Conservation (phyloP, 2,113 vertebrate species). For the Pelodiscus sinensis region DNA sequence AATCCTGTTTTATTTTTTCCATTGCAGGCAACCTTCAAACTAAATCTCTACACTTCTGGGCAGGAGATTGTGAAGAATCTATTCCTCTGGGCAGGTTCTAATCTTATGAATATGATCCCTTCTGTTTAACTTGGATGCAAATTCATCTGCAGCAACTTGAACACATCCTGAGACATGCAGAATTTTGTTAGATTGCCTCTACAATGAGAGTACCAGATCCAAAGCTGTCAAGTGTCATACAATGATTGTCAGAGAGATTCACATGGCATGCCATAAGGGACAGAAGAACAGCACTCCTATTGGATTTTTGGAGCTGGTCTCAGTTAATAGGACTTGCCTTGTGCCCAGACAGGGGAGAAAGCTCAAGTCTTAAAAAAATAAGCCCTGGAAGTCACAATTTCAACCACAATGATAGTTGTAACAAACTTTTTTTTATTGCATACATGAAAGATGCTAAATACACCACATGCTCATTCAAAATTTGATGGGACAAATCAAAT, state of each 20-base stretch:
- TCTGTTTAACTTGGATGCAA: accelerated
- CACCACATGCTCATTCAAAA: background rate
- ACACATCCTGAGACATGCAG: background rate
- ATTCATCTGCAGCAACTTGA: background rate
- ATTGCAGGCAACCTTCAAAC: background rate
- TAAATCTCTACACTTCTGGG: accelerated
- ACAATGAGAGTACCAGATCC: background rate
- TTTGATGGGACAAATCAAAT: background rate
- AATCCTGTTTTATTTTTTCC: accelerated
- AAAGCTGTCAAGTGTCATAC: background rate
- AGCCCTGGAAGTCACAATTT: background rate
- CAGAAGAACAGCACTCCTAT: background rate
- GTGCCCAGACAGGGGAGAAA: background rate
- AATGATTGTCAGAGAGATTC: background rate
- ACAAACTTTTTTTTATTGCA: background rate
- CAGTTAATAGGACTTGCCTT: background rate
- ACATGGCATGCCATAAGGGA: background rate
- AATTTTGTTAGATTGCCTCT: background rate
- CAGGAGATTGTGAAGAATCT: background rate
- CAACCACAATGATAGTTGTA: background rate
- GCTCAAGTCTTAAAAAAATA: background rate
- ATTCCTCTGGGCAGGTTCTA: background rate
- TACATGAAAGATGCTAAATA: background rate
- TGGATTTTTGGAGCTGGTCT: background rate
- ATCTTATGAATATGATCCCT: background rate